Evolutionary conservation across 2,113 vertebrate species (phyloP), one percentile per base, ranked within the genome.

Genomic region (Thunnus thynnus): DNA sequence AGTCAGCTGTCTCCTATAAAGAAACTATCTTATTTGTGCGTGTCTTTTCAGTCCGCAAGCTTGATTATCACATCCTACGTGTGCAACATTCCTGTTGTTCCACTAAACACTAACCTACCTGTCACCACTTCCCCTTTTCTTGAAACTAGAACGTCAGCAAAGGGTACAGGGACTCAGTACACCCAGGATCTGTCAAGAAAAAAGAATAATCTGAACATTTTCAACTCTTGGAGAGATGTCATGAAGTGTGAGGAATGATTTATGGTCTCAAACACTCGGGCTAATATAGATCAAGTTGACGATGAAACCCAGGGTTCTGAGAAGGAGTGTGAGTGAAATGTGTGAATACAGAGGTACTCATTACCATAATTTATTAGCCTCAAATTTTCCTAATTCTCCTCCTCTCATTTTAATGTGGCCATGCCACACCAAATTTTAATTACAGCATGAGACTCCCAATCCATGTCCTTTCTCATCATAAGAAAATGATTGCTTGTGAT

Each of bases 101-200:
- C 22, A 50, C 48, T 73, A 61, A 73, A 80, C 64, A 16, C 54
- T 60, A 60, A 67, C 68, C 27, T 74, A 69, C 36, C 52, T 83
- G 80, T 86, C 86, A 88, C n/a, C 58, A 22, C 44, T 64, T 85
- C 36, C 47, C 47, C 79, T 78, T 84, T 46, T 20, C 65, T 73
- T 76, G 22, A 80, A 81, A 85, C 22, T 83, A 70, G 57, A 78
- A 70, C 51, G 63, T 62, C 66, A 76, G 62, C 51, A 16, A 46
- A 51, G 55, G 27, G 3, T 22, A 60, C 22, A 18, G 54, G 62
- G 74, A 80, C 12, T 55, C 36, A 6, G 0, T 30, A 11, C 60
- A 61, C 25, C 8, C 25, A 75, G 68, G 32, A 74, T 85, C 75
- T 81, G 86, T 83, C 84, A 79, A 63, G 63, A 68, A 66, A 71